phyloP scores from a whole-genome alignment of 2,113 vertebrate genomes.

The Alligator sinensis region DNA sequence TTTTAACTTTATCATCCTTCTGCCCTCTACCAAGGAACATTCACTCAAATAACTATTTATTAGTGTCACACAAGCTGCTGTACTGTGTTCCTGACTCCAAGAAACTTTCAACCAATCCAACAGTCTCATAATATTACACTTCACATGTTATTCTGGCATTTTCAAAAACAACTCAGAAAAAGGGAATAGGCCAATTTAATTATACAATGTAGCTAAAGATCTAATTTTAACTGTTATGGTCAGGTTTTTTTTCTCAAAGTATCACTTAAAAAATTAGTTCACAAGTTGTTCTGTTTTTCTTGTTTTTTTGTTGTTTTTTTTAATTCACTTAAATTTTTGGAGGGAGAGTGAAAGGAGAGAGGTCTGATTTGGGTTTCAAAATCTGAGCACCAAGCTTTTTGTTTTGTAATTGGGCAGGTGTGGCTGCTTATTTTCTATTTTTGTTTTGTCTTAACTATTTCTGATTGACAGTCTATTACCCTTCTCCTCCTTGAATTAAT shows the following conservation, averaged over 20 bases:
- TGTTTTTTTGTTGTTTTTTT: background rate
- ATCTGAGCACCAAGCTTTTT: no score
- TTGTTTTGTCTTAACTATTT: no score
- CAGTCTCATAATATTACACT: background rate
- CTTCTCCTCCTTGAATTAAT: no score
- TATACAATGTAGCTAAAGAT: background rate
- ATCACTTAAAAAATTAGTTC: background rate
- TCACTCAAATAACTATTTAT: background rate
- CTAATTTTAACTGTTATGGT: accelerated
- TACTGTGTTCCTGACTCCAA: background rate
- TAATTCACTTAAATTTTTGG: background rate
- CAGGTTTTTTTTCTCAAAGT: background rate
- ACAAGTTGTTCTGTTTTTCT: background rate
- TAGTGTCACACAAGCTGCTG: background rate
- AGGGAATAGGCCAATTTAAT: accelerated
- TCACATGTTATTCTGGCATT: background rate
- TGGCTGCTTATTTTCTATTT: no score
- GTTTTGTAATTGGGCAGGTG: no score
- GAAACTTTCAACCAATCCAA: background rate
- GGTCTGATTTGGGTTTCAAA: no score
- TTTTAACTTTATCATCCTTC: background rate
- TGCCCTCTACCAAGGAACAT: background rate
- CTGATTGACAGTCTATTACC: no score
- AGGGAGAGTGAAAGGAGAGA: no score
- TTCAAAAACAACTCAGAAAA: background rate